Base-by-base conservation (phyloP, 23 tunicate species). In the Botrylloides violaceus region DNA sequence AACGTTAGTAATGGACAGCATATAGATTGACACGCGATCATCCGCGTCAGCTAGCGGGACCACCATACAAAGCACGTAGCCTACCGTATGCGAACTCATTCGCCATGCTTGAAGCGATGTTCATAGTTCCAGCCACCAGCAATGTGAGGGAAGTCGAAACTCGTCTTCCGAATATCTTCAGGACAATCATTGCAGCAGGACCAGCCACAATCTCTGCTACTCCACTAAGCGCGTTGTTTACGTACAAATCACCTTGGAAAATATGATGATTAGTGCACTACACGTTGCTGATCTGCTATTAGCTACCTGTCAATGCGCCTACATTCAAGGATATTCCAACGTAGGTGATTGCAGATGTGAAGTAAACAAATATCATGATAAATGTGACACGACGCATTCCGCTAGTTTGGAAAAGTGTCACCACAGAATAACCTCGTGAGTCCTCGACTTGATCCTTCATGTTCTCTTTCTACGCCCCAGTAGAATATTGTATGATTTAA, bases 151-250 rank as follows among this genome's bases (percentile, higher is more conserved):
- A 7, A 7, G 53, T 43, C 53, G 53, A 43, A 9, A 43, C 15
- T 15, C 53, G 53, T 15, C 53, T 43, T 9, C 53, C 53, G 9
- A 43, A 7, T 15, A 7, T 43, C 15, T 43, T 43, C 15, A 43
- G 9, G 80, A 4, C 77, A 3, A 89, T 9, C 32, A 84, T 59
- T 19, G 84, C 66, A 34, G 83, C 32, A 30, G 79, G 55, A 47
- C 84, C 79, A 1, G 97, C 88, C 1, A 57, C 81, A 30, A 89
- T 66, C 56, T 89, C 97, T 36, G 84, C 88, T 59, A 89, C 9
- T 2, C 97, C 97, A 50, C 76, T 84, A 32, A 89, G 39, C 1
- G 92, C 73, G 50, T 89, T 89, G 80, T 89, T 89, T 49, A 89
- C n/a, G 83, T 77, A 86, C 28, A 73, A 81, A 58, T 75, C 78